These are phyloP conservation scores for Alcedo atthis DNA, from an alignment of 2,797 vertebrate species.

Conservation along the genomic window DNA sequence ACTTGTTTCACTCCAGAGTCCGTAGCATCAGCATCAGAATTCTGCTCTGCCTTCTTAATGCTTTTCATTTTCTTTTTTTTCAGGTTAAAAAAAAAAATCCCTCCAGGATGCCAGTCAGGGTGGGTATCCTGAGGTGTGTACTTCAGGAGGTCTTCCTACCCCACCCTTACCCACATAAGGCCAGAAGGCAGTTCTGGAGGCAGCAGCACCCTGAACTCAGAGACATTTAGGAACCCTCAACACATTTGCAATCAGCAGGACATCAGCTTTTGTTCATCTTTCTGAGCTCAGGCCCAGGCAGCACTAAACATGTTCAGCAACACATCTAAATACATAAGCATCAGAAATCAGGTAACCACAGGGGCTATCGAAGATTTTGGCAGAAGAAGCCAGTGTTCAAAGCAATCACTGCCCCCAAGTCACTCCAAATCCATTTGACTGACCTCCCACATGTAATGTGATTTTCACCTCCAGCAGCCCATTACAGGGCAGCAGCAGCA, in stretches of 20 bases:
- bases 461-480: constrained; percentile 36
- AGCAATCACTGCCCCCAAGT: background rate
- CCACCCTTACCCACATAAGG: background rate
- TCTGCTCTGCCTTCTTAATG: background rate
- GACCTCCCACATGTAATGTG: background rate
- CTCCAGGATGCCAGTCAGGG: background rate
- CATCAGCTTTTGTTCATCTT: background rate
- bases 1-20: background rate
- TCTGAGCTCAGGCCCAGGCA: background rate
- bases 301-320: background rate
- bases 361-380: background rate
- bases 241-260: background rate
- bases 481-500: background rate
- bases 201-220: background rate
- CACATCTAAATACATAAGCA: background rate
- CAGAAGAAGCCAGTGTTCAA: background rate
- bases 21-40: background rate
- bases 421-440: background rate
- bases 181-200: background rate
- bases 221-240: background rate
- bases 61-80: too few relatives aligned
- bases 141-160: background rate
- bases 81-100: background rate
- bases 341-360: background rate
- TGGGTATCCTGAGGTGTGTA: background rate